A percentile compares a stretch with the other conserved stretches of the same genome.
Conservation (phyloP, 2,888 invertebrate genomes). For the Conomelus anceps region DNA sequence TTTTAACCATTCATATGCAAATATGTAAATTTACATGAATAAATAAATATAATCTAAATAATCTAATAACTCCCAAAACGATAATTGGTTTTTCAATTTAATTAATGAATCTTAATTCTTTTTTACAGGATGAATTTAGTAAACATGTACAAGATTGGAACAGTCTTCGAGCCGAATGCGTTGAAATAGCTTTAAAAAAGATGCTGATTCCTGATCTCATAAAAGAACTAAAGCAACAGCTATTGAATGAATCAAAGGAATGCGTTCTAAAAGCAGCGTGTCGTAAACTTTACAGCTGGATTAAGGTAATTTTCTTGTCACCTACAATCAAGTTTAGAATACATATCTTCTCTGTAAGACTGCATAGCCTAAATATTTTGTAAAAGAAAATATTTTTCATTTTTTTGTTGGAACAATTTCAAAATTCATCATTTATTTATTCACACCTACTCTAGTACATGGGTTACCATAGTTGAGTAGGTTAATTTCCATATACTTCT, state of each 20-base stretch:
- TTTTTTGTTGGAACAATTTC: neutral
- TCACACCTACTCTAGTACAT: too few relatives aligned
- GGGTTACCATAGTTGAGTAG: too few relatives aligned
- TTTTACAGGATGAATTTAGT: slow-evolving; percentile 79
- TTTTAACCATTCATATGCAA: too few relatives aligned
- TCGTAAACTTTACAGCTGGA: slow-evolving; percentile 81
- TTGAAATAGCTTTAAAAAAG: slow-evolving; percentile 78
- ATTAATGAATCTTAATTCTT: neutral
- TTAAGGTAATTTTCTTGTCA: slow-evolving; percentile 58
- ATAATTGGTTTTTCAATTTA: neutral
- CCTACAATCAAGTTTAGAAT: too few relatives aligned
- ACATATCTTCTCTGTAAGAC: too few relatives aligned
- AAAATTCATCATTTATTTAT: too few relatives aligned
- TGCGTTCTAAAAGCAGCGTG: slow-evolving; percentile 77
- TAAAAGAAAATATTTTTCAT: too few relatives aligned
- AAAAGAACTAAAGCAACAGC: slow-evolving; percentile 71
- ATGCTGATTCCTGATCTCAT: slow-evolving; percentile 85
- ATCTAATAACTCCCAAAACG: too few relatives aligned
- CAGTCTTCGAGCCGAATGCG: slow-evolving; percentile 74
- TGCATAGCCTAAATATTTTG: too few relatives aligned
- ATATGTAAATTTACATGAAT: too few relatives aligned
- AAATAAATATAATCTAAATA: too few relatives aligned
- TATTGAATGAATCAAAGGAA: slow-evolving; percentile 83
- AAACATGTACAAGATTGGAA: slow-evolving; percentile 96
- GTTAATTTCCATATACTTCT: too few relatives aligned